Evolutionary conservation across 2,113 vertebrate species (phyloP).

Genomic region (Brachyistius frenatus): DNA sequence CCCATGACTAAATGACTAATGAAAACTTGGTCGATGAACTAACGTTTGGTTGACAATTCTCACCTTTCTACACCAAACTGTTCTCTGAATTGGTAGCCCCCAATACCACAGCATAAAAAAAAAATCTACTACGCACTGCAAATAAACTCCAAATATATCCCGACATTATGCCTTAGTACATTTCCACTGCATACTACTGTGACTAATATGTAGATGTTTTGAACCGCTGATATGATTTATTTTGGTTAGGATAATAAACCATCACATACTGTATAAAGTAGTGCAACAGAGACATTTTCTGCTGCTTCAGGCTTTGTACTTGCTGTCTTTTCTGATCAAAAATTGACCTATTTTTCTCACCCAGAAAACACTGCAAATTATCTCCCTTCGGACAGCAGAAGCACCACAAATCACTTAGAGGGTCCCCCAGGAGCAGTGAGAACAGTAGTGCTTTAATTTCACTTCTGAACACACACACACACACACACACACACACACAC

Average conservation of each 20-base stretch:
- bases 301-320: constrained; percentile 5
- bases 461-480: constrained; percentile 20
- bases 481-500: constrained; percentile 13
- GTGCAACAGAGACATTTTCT: not conserved
- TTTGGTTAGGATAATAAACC: not conserved
- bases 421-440: constrained; percentile 38
- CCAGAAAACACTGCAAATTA: constrained; percentile 36
- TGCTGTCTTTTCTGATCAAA: constrained; percentile 14
- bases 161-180: no score
- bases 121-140: no score
- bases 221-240: not conserved
- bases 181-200: no score
- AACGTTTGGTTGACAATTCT: no score
- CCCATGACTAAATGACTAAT: no score
- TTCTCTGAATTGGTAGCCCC: no score
- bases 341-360: constrained; percentile 54
- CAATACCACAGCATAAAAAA: no score
- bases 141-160: no score
- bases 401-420: constrained; percentile 40
- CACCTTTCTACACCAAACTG: no score
- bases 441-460: constrained; percentile 44
- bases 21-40: no score
- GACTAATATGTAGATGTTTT: no score
- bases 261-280: not conserved
- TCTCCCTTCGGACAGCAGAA: constrained; percentile 38